phyloP scores from a whole-genome alignment of 2,797 vertebrate species.

The Smutsia temminckii region DNA sequence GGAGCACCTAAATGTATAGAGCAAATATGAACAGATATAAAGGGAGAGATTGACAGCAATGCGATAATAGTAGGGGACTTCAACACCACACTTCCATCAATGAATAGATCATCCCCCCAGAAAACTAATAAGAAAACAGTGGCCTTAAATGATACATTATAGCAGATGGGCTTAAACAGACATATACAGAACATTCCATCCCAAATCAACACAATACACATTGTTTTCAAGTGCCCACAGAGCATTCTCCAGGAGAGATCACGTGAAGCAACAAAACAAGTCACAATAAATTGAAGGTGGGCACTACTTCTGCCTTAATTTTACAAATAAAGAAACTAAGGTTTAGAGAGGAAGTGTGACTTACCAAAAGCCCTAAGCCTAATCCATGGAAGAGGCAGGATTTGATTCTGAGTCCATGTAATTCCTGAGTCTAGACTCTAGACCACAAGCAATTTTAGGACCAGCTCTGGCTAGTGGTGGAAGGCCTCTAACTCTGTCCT shows the following conservation, averaged over 20 bases:
- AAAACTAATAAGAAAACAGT: neutral
- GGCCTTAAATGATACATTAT: neutral
- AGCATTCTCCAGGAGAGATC: neutral
- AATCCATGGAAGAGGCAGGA: neutral
- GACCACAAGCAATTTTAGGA: neutral
- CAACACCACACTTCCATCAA: neutral
- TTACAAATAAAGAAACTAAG: neutral
- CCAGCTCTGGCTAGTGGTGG: accelerated
- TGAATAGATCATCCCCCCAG: neutral
- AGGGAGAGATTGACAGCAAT: neutral
- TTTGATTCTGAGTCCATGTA: neutral
- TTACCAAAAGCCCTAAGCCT: neutral
- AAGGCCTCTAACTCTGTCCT: neutral
- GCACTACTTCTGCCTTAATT: neutral
- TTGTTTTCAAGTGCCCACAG: neutral
- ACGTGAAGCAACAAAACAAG: neutral
- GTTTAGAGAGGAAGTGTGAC: neutral
- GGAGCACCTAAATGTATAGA: neutral
- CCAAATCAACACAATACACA: neutral
- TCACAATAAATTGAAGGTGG: neutral
- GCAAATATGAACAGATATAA: neutral
- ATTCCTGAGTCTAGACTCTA: neutral
- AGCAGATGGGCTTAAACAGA: neutral
- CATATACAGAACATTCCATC: neutral
- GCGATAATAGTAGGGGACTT: neutral